Conservation (phyloP, 2,888 invertebrate genomes). For the Keiferia lycopersicella region DNA sequence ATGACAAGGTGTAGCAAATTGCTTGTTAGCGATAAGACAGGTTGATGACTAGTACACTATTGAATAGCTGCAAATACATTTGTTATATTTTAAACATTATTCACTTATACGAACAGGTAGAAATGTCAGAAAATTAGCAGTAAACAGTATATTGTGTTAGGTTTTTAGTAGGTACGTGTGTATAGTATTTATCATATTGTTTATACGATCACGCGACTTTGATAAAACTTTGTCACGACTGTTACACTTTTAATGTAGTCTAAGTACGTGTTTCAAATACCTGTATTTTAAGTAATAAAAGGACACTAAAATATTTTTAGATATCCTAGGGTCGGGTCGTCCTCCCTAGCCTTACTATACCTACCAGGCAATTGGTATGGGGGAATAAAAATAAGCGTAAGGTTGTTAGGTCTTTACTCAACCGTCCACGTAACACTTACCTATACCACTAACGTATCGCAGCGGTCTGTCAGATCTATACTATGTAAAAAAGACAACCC, state of each 20-base stretch:
- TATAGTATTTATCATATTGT: background rate
- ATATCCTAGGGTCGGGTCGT: no score
- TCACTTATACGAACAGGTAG: background rate
- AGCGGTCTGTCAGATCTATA: no score
- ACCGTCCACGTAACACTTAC: no score
- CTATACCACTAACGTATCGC: no score
- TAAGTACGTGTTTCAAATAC: no score
- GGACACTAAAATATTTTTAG: no score
- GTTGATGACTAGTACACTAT: background rate
- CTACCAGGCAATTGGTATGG: no score
- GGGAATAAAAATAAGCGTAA: no score
- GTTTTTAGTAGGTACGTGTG: background rate
- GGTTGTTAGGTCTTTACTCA: no score
- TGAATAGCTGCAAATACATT: background rate
- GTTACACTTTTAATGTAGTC: background rate
- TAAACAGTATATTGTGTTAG: background rate
- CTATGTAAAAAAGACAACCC: no score
- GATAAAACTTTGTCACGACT: conserved; percentile 3
- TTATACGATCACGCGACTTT: background rate
- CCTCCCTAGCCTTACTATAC: no score
- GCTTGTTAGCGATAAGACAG: conserved; percentile 15
- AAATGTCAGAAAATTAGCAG: background rate
- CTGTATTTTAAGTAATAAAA: no score
- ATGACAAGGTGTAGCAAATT: background rate
- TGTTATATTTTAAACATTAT: background rate